phyloP scores from a whole-genome alignment of 2,888 invertebrate species.

The Oeneis ivallda region DNA sequence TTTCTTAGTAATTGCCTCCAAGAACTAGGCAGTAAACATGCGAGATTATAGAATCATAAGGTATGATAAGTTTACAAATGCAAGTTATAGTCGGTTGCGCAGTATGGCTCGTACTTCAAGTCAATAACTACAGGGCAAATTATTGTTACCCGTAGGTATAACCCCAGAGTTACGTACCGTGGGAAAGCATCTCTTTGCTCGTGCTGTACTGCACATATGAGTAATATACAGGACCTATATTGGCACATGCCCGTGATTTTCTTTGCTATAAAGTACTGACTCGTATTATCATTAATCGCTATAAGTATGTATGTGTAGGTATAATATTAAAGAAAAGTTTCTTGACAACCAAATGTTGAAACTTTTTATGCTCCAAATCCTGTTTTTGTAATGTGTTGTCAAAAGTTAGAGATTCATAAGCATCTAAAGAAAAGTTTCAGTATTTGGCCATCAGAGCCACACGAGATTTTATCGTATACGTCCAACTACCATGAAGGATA shows the following conservation, averaged over 20 bases:
- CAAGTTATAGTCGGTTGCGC: slow-evolving; percentile 37
- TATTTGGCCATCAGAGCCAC: no score
- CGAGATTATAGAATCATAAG: slow-evolving; percentile 37
- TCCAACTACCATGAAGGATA: not conserved
- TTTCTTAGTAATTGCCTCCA: slow-evolving; percentile 20
- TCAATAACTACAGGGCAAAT: slow-evolving; percentile 60
- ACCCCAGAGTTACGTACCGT: slow-evolving; percentile 59
- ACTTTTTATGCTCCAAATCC: no score
- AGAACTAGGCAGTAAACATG: slow-evolving; percentile 32
- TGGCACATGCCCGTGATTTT: not conserved
- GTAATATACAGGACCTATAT: not conserved
- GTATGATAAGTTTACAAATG: slow-evolving; percentile 38
- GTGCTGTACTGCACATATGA: slow-evolving; percentile 49
- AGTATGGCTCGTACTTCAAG: slow-evolving; percentile 50
- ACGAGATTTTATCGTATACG: no score
- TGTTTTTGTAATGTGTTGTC: no score
- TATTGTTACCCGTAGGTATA: slow-evolving; percentile 56
- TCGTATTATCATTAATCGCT: not conserved
- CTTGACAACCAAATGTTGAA: no score
- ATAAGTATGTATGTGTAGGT: not conserved
- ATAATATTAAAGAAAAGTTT: not conserved
- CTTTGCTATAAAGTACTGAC: not conserved
- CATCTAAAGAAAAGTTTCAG: no score
- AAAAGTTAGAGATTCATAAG: no score
- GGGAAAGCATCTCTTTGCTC: slow-evolving; percentile 59